Conservation (phyloP, 1,140 invertebrate species). For the Metopolophium dirhodum region DNA sequence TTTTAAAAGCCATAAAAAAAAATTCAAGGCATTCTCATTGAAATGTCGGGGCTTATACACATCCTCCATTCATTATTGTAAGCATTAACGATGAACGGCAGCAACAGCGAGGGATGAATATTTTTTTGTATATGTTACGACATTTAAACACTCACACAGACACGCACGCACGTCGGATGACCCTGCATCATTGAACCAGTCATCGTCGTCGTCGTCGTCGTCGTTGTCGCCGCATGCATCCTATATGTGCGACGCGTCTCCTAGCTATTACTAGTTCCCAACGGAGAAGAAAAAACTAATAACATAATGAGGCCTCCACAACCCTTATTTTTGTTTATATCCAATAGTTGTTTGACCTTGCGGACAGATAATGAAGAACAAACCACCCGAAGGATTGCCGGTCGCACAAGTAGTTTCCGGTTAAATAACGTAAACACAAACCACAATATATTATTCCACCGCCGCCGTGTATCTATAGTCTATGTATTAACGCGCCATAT, state of each 20-base stretch:
- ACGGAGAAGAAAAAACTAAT: background rate
- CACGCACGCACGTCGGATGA: background rate
- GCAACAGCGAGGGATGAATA: slow-evolving; percentile 7
- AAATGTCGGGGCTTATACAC: background rate
- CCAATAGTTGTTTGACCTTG: background rate
- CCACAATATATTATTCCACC: background rate
- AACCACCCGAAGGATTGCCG: slow-evolving; percentile 1
- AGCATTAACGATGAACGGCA: background rate
- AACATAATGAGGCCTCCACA: background rate
- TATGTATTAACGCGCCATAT: background rate
- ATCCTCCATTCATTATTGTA: background rate
- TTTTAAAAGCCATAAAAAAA: background rate
- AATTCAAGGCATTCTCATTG: background rate
- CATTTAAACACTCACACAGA: background rate
- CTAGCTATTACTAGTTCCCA: background rate
- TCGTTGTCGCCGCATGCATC: no score
- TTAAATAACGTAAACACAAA: slow-evolving; percentile 44
- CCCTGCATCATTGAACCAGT: background rate
- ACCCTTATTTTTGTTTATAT: slow-evolving; percentile 43
- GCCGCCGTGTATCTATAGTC: no score
- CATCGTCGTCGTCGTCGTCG: background rate
- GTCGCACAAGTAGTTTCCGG: slow-evolving; percentile 53
- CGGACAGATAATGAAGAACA: slow-evolving; percentile 47
- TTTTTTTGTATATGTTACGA: slow-evolving; percentile 14
- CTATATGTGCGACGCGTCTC: background rate